Base-by-base conservation (phyloP, 2,113 vertebrate genomes). In the Oncorhynchus kisutch region DNA sequence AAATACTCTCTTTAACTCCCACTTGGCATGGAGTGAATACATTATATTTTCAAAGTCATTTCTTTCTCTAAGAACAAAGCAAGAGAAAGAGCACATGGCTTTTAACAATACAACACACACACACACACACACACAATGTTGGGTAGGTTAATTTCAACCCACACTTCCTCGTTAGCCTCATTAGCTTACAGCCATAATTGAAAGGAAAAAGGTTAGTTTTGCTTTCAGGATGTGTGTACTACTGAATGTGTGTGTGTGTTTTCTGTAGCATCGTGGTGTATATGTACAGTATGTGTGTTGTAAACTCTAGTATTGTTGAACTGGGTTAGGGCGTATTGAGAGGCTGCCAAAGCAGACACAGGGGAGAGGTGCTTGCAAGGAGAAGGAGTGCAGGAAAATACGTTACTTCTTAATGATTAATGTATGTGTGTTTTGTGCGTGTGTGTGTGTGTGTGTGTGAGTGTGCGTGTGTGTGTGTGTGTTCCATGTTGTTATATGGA, bases 341-440 rank as follows among this genome's bases (percentile, higher is more conserved):
- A 45, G 39, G 39, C 39, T 45, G 39, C 39, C 54, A 57, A 20
- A 57, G 54, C 20, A 57, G 4, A 57, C 54, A 57, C 54, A 57
- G 54, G 54, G 20, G 14, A 20, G 54, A 57, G 54, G 54, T 57
- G 54, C 54, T 14, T 20, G 39, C 39, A 12, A 45, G 54, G 54
- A 20, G 54, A 16, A 57, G 54, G 54, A 57, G 54, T 25, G 34
- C n/a, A 25, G 45, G n/a, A n/a, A 11, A 9, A 62, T 51, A 70
- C 2, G 25, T 68, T 79, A 27, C 57, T 70, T 78, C 18, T 65
- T 2, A 73, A 73, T 62, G 34, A 69, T 64, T 64, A 31, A 49
- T 59, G 51, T 45, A 45, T 45, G 39, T 45, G 39, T 45, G 9
- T 11, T 45, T 45, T 45, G 9, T 45, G 39, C 39, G 39, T 45